Evolutionary conservation across 2,888 invertebrate genomes (phyloP).

Genomic region (Leptopterna dolabrata): DNA sequence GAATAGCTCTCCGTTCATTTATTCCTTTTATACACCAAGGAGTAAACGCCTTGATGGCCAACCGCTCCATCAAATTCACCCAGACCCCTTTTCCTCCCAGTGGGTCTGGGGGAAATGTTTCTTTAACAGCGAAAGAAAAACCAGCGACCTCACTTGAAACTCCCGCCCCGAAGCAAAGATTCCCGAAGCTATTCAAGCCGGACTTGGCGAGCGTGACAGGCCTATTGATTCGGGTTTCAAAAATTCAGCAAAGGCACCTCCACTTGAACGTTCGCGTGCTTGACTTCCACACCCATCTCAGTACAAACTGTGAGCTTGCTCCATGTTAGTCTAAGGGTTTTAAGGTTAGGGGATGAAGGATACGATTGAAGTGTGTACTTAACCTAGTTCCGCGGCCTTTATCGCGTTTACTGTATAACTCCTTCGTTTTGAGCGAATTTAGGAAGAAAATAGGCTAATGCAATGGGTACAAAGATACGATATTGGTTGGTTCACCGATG

Average conservation of each 20-base stretch:
- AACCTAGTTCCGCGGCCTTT: conserved; percentile 3
- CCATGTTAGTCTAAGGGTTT: conserved; percentile 15
- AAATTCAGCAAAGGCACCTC: background rate
- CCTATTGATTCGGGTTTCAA: conserved; percentile 34
- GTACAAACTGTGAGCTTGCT: background rate
- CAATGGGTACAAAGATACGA: too few relatives aligned
- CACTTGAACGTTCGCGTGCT: conserved; percentile 16
- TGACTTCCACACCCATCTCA: conserved; percentile 8
- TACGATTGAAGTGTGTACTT: conserved; percentile 5
- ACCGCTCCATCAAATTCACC: too few relatives aligned
- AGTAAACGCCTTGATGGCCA: too few relatives aligned
- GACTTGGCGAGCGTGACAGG: conserved; percentile 16
- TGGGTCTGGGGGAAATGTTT: background rate
- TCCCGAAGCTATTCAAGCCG: background rate
- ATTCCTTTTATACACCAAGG: too few relatives aligned
- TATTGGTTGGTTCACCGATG: too few relatives aligned
- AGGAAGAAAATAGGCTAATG: too few relatives aligned
- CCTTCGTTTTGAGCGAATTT: too few relatives aligned
- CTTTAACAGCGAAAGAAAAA: background rate
- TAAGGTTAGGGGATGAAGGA: background rate
- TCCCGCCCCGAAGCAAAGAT: background rate
- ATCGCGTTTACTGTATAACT: background rate
- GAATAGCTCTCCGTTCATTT: too few relatives aligned
- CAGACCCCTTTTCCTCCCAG: background rate
- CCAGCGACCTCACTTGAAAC: background rate